These are phyloP conservation scores for Cephalopterus ornatus DNA, from an alignment of 2,113 vertebrate species.

Conservation along the genomic window DNA sequence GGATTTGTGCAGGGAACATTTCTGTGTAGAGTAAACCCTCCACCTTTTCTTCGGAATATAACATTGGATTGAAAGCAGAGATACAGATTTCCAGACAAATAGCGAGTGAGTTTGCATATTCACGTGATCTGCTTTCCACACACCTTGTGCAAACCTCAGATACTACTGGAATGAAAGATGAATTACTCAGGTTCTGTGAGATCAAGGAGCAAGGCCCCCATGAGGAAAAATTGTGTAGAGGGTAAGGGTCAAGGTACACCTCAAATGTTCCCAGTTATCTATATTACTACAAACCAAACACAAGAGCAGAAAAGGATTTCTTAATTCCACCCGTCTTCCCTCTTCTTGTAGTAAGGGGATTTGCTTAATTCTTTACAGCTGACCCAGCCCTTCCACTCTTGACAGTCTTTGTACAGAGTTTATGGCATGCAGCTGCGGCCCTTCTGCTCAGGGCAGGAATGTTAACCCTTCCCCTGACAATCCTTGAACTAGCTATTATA, in stretches of 20 bases:
- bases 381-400: slow-evolving; percentile 48
- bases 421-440: slow-evolving; percentile 20
- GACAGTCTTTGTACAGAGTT: slow-evolving; percentile 42
- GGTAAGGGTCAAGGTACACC: not conserved
- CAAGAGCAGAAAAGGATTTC: slow-evolving; percentile 8
- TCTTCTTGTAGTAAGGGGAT: slow-evolving; percentile 48
- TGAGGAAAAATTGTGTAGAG: not conserved
- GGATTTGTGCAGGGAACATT: not conserved
- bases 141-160: not conserved
- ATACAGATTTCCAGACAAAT: not conserved
- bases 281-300: not conserved
- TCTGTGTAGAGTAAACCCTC: not conserved
- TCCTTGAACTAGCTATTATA: slow-evolving; percentile 52
- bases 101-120: not conserved
- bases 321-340: slow-evolving; percentile 31
- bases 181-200: not conserved
- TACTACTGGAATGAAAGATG: not conserved
- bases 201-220: not conserved
- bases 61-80: not conserved
- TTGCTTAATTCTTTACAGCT: slow-evolving; percentile 63
- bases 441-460: slow-evolving; percentile 58
- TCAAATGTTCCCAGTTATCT: slow-evolving; percentile 41
- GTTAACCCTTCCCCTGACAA: slow-evolving; percentile 60
- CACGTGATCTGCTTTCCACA: not conserved
- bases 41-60: not conserved